phyloP scores from a whole-genome alignment of 2,888 invertebrate species.

The Margaritifera margaritifera region DNA sequence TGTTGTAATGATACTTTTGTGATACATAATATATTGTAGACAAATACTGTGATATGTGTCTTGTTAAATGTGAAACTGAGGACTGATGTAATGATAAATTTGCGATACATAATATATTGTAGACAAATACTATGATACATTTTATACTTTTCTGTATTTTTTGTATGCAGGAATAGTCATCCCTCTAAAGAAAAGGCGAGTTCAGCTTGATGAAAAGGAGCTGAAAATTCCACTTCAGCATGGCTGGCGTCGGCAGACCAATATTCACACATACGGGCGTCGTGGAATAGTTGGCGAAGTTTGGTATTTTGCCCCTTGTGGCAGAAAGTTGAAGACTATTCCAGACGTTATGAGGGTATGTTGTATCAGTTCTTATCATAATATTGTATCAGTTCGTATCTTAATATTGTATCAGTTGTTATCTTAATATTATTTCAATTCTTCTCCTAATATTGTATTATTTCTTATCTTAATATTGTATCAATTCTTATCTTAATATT shows the following conservation, averaged over 20 bases:
- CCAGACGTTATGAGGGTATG: constrained; percentile 76
- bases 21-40: too few species aligned
- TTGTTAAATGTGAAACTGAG: too few species aligned
- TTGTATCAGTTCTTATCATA: background rate
- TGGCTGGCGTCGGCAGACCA: constrained; percentile 93
- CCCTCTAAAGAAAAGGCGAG: constrained; percentile 44
- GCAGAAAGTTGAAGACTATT: constrained; percentile 78
- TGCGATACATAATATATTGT: too few species aligned
- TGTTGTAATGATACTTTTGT: too few species aligned
- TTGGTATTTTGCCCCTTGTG: constrained; percentile 84
- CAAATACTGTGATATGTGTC: too few species aligned
- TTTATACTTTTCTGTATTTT: background rate
- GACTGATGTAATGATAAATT: too few species aligned
- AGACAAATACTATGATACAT: background rate
- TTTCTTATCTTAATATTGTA: too few species aligned
- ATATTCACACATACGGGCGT: constrained; percentile 89
- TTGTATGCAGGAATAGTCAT: constrained; percentile 8
- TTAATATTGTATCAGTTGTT: too few species aligned
- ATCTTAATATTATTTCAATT: too few species aligned
- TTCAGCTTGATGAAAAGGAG: constrained; percentile 77
- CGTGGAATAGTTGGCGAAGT: constrained; percentile 83
- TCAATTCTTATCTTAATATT: too few species aligned
- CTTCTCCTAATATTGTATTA: too few species aligned
- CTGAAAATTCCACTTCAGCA: constrained; percentile 80
- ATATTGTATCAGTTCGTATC: background rate